Evolutionary conservation across 2,113 vertebrate species (phyloP).

Genomic region (Dipodomys merriami): DNA sequence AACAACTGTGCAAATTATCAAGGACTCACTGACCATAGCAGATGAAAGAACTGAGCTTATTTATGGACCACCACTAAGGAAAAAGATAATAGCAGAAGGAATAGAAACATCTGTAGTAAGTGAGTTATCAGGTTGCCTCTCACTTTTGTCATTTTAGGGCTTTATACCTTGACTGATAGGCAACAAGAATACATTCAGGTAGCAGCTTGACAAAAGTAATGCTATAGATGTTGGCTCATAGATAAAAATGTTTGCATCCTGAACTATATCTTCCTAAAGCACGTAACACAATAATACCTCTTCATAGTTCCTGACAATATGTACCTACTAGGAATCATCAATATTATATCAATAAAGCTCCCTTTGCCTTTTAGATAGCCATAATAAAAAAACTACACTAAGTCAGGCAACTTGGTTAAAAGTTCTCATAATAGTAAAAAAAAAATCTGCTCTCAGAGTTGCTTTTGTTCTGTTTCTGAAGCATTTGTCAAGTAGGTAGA

Average conservation of each 20-base stretch:
- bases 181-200: background rate
- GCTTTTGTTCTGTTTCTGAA: conserved; percentile 17
- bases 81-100: background rate
- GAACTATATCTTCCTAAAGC: background rate
- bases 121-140: background rate
- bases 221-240: background rate
- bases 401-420: conserved; percentile 15
- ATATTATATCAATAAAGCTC: background rate
- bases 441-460: background rate
- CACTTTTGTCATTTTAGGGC: background rate
- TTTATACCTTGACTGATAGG: background rate
- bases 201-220: background rate
- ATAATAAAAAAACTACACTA: conserved; percentile 42
- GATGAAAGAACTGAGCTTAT: background rate
- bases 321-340: background rate
- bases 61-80: background rate
- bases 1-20: background rate
- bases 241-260: background rate
- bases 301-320: background rate
- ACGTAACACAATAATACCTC: background rate
- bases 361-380: conserved; percentile 13
- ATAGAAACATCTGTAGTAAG: background rate
- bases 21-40: background rate
- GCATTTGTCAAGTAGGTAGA: background rate
- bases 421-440: conserved; percentile 37